These are phyloP conservation scores for Gadopsis marmoratus DNA, from an alignment of 2,797 vertebrate genomes.

Conservation along the genomic window DNA sequence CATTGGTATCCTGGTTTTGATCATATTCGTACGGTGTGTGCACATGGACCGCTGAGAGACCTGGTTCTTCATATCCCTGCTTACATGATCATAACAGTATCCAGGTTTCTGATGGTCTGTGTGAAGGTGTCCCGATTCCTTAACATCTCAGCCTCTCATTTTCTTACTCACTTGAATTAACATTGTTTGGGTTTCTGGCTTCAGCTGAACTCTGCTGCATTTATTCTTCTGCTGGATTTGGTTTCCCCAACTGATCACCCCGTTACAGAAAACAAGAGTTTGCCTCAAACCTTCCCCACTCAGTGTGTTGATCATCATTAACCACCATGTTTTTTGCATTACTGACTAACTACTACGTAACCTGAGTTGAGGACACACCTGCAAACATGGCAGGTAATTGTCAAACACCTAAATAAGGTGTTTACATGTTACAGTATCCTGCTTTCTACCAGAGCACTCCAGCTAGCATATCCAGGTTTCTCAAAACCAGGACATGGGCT, in stretches of 20 bases:
- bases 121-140: background rate
- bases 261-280: background rate
- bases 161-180: background rate
- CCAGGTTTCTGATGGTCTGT: background rate
- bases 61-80: background rate
- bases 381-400: background rate
- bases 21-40: background rate
- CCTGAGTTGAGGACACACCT: background rate
- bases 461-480: background rate
- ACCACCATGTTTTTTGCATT: background rate
- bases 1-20: background rate
- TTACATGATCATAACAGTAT: background rate
- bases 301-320: background rate
- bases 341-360: background rate
- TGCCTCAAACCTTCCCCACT: background rate
- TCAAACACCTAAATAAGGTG: background rate
- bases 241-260: background rate
- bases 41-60: background rate
- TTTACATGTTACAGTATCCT: background rate
- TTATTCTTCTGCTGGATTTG: background rate
- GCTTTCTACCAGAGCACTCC: background rate
- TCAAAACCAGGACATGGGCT: background rate
- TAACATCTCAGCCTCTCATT: background rate
- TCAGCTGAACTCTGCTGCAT: background rate
- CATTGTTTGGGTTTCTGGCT: background rate